Evolutionary conservation across 2,888 invertebrate genomes (phyloP).

Genomic region (Embidobia sp.): DNA sequence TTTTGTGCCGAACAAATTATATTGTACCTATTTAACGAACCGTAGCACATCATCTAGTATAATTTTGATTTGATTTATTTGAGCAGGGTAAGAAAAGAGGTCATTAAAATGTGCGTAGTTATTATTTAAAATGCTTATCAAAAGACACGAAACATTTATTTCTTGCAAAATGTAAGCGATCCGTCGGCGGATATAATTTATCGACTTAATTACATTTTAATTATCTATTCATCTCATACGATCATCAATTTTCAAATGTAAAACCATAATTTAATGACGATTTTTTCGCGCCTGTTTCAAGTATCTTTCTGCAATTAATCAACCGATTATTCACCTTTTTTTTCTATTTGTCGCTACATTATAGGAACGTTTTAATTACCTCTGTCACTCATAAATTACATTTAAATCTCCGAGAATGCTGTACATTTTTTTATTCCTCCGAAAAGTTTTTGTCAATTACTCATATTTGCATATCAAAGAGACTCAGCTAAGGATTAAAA

Average conservation of each 20-base stretch:
- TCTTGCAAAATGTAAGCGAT: constrained; percentile 2
- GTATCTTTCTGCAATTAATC: constrained; percentile 39
- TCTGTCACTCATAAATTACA: constrained; percentile 31
- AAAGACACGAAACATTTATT: constrained; percentile 4
- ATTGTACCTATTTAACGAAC: constrained; percentile 30
- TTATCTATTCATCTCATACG: constrained; percentile 33
- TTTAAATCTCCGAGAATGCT: constrained; percentile 16
- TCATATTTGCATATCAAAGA: constrained; percentile 49
- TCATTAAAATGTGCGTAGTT: not conserved
- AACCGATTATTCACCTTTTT: constrained; percentile 21
- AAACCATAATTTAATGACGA: constrained; percentile 8
- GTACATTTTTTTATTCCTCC: constrained; percentile 8
- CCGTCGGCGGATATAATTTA: constrained; percentile 14
- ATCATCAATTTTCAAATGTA: constrained; percentile 36
- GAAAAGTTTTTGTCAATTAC: constrained; percentile 44
- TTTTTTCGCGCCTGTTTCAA: constrained; percentile 11
- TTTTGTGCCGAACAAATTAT: constrained; percentile 29
- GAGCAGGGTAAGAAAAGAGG: not conserved
- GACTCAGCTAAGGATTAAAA: constrained; percentile 33
- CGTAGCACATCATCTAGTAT: constrained; percentile 1
- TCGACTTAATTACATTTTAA: constrained; percentile 46
- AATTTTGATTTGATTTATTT: constrained; percentile 23
- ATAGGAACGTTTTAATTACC: constrained; percentile 41
- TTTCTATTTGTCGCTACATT: constrained; percentile 22
- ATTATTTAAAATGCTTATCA: constrained; percentile 6